Evolutionary conservation across 2,113 vertebrate genomes (phyloP), one percentile per base, ranked within the genome.

Genomic region (Nerophis lumbriciformis): DNA sequence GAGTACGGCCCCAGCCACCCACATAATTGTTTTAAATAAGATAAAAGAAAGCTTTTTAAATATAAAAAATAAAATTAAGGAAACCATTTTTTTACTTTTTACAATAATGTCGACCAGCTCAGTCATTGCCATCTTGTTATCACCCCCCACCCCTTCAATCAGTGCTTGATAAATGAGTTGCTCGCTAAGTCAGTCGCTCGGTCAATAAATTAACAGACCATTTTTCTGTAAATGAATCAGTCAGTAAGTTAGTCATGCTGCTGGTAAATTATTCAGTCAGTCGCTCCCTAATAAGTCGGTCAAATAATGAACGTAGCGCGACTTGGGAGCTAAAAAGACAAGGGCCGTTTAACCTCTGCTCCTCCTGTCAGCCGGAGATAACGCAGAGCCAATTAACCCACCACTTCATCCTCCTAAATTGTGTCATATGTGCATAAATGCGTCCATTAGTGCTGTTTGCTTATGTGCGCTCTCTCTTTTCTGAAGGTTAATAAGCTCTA

Each of bases 351-450:
- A 79, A 81, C 79, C 81, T 84, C 63, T 38, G 42, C 36, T 62
- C 68, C 82, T 62, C 62, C 78, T 81, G 84, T 65, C 48, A 71
- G 66, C 59, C 55, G 16, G 47, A 72, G 81, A 88, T 86, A 83
- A 76, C 65, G 71, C 68, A 57, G n/a, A 36, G 5, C 59, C 77
- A 83, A 76, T 85, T 82, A 84, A 76, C 72, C 74, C 66, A 21
- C 62, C 42, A 38, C 73, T 68, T 45, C 35, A n/a, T 58, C 48
- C 42, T 6, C 15, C 35, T 21, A 42, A 60, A 61, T 51, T 59
- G 49, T 11, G 54, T 39, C 38, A 10, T 45, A 37, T 64, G 35
- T 47, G 15, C 36, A 7, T 53, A 28, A 14, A 48, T 36, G 5
- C 42, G 9, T 16, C 38, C 38, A 21, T 13, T 11, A 44, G 15